Conservation (phyloP, 2,888 invertebrate species). For the Drosophila lutescens region DNA sequence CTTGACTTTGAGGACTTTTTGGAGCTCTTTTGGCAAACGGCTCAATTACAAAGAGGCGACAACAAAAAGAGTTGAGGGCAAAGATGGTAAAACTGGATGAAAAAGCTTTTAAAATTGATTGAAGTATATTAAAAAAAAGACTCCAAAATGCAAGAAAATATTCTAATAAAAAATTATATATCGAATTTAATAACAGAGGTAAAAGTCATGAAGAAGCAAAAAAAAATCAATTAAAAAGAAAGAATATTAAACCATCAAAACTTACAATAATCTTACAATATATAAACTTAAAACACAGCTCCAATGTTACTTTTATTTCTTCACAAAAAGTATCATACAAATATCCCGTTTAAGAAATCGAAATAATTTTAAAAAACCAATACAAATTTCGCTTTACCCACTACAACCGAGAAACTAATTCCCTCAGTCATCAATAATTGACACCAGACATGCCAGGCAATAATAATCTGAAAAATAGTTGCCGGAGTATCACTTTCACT, state of each 20-base stretch:
- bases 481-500: conserved; percentile 40
- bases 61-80: conserved; percentile 40
- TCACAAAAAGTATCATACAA: neutral
- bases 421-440: conserved; percentile 29
- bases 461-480: conserved; percentile 16
- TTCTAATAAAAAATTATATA: no score
- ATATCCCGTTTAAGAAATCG: neutral
- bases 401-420: neutral
- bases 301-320: no score
- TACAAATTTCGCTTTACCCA: neutral
- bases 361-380: neutral
- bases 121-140: no score
- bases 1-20: neutral
- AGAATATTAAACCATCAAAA: no score
- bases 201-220: no score
- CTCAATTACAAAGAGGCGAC: conserved; percentile 72
- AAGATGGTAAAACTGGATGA: no score
- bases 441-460: conserved; percentile 32
- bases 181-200: no score
- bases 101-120: no score
- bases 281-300: no score
- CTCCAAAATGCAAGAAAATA: no score
- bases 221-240: no score
- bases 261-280: no score
- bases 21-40: conserved; percentile 37